These are phyloP conservation scores for Tiliacea aurago DNA, from an alignment of 2,888 invertebrate genomes.

Conservation along the genomic window DNA sequence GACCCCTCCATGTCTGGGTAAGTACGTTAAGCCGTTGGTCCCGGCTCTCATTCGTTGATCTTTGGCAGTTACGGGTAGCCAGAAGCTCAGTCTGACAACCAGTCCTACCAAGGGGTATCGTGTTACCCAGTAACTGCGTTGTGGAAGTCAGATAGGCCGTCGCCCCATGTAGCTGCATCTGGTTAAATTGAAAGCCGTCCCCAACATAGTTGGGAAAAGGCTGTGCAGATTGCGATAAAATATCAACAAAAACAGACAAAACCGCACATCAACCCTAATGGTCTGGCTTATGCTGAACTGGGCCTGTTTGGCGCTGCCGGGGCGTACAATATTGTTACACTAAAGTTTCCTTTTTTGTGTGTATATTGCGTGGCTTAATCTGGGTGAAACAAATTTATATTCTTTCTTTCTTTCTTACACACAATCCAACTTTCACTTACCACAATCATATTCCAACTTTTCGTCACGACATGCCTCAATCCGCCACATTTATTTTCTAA, in stretches of 20 bases:
- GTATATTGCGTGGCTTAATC: neutral
- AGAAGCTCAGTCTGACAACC: neutral
- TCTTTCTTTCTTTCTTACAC: neutral
- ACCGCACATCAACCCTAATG: neutral
- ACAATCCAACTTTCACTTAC: neutral
- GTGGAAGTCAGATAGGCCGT: neutral
- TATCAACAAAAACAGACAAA: neutral
- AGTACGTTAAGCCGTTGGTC: neutral
- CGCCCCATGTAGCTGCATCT: neutral
- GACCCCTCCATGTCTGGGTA: neutral
- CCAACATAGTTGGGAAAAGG: neutral
- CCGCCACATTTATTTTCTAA: neutral
- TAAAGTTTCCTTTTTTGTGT: too few relatives aligned
- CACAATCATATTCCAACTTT: neutral
- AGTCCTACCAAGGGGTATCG: neutral
- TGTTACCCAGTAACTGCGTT: neutral
- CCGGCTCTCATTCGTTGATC: neutral
- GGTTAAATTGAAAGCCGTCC: neutral
- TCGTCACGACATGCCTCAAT: too few relatives aligned
- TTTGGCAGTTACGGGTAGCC: neutral
- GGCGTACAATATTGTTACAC: neutral
- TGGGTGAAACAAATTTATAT: neutral
- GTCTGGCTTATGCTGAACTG: neutral
- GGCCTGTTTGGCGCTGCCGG: neutral
- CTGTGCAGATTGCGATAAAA: neutral